Percentiles rank a stretch among this genome's conserved stretches.
phyloP scores from a whole-genome alignment of 2,113 vertebrate species.

The Dendrocopos noguchii region DNA sequence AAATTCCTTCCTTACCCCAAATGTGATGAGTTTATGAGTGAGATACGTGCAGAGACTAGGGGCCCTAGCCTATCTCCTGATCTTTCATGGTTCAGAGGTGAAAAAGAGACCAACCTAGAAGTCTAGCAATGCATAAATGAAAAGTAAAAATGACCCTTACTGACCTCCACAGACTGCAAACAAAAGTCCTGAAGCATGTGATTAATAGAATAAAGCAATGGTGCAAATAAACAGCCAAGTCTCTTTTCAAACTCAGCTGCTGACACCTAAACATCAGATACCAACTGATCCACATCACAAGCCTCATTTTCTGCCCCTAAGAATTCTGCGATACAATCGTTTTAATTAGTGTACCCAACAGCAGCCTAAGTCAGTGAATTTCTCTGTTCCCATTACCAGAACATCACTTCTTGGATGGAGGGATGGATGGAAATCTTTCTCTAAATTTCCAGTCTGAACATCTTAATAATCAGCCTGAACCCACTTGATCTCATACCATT shows the following conservation, averaged over 20 bases:
- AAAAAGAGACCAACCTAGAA: constrained; percentile 52
- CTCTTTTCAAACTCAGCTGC: constrained; percentile 70
- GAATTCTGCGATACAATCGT: constrained; percentile 5
- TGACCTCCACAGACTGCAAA: constrained; percentile 42
- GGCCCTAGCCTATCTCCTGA: background rate
- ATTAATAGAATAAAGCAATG: constrained; percentile 67
- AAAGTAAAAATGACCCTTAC: constrained; percentile 63
- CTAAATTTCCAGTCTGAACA: constrained; percentile 18
- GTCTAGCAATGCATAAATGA: constrained; percentile 34
- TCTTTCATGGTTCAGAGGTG: constrained; percentile 19
- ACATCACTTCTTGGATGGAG: constrained; percentile 1
- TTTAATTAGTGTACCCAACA: background rate
- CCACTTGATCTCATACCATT: background rate
- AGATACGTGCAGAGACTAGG: background rate
- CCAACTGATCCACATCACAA: constrained; percentile 67
- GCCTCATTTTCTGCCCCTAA: constrained; percentile 58
- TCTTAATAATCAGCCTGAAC: background rate
- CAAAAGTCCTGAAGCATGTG: constrained; percentile 73
- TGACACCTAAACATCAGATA: constrained; percentile 69
- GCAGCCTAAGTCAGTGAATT: background rate
- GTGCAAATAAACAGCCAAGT: constrained; percentile 67
- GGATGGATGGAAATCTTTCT: background rate
- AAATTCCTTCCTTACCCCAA: background rate
- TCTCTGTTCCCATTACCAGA: background rate
- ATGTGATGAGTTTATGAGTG: background rate